Conservation (phyloP, 2,113 vertebrate genomes). For the Promerops cafer region DNA sequence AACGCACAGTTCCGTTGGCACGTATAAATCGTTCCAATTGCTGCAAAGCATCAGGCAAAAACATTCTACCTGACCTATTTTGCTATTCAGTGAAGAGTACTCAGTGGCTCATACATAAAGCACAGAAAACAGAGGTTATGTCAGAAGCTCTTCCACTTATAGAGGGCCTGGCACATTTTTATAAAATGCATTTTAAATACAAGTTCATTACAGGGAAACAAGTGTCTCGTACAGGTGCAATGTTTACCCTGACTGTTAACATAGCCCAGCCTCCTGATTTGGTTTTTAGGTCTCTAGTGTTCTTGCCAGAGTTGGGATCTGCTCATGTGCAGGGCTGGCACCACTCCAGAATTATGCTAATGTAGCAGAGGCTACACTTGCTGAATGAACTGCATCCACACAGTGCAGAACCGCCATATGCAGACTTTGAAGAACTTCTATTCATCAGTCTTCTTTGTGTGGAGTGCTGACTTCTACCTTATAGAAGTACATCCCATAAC, state of each 20-base stretch:
- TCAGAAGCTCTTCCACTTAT: conserved; percentile 26
- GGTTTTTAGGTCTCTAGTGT: neutral
- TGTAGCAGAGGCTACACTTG: neutral
- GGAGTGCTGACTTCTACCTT: neutral
- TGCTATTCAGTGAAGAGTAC: conserved; percentile 33
- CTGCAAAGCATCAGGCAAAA: conserved; percentile 61
- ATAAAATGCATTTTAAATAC: neutral
- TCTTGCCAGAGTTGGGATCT: neutral
- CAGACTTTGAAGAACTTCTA: neutral
- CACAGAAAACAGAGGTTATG: conserved; percentile 12
- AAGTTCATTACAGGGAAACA: neutral
- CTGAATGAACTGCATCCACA: neutral
- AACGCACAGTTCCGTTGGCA: conserved; percentile 14
- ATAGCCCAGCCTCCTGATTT: neutral
- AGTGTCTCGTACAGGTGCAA: neutral
- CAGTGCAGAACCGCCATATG: neutral
- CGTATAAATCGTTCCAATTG: conserved; percentile 35
- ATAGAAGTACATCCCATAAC: neutral
- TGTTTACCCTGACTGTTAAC: conserved; percentile 12
- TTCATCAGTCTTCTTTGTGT: neutral
- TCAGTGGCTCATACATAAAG: conserved; percentile 32
- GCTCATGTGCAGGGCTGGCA: neutral
- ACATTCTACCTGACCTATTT: conserved; percentile 34
- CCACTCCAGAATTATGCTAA: neutral
- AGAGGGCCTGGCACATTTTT: conserved; percentile 24